These are phyloP conservation scores for Protobothrops flavoviridis DNA, from an alignment of 2,113 vertebrate genomes.

Conservation along the genomic window DNA sequence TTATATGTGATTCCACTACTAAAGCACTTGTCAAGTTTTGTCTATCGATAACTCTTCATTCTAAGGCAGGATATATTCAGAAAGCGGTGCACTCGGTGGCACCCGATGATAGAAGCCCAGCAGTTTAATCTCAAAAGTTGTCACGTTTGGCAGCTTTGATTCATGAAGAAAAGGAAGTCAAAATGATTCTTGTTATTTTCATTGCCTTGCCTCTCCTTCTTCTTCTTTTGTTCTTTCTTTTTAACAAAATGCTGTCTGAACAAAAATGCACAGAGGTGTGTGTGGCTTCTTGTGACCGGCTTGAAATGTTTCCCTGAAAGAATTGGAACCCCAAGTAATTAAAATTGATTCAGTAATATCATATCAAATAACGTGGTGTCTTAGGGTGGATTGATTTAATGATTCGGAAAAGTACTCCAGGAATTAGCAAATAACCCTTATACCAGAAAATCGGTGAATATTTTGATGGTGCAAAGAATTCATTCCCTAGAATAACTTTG, in stretches of 20 bases:
- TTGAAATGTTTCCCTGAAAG: not conserved
- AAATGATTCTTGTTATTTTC: not conserved
- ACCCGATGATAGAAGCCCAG: not conserved
- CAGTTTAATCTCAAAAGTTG: not conserved
- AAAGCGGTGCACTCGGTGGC: not conserved
- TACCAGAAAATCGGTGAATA: not conserved
- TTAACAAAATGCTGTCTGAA: not conserved
- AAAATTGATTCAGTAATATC: not conserved
- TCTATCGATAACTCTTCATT: slow-evolving; percentile 9
- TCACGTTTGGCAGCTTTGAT: not conserved
- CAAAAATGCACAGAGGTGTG: not conserved
- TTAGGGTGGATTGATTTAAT: not conserved
- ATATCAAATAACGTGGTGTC: not conserved
- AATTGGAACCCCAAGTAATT: not conserved
- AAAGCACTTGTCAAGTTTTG: slow-evolving; percentile 10
- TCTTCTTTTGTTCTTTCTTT: not conserved
- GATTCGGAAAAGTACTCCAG: not conserved
- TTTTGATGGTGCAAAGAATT: not conserved
- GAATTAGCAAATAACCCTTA: not conserved
- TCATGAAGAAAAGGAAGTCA: not conserved
- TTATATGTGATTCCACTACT: slow-evolving; percentile 16
- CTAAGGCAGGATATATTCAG: not conserved
- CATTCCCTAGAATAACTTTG: not conserved
- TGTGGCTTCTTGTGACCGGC: not conserved
- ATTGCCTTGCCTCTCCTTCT: not conserved